Percentiles rank a stretch among this genome's conserved stretches.
These are phyloP conservation scores for Sarcophaga subvicina DNA, from an alignment of 2,888 invertebrate species.

Conservation along the genomic window DNA sequence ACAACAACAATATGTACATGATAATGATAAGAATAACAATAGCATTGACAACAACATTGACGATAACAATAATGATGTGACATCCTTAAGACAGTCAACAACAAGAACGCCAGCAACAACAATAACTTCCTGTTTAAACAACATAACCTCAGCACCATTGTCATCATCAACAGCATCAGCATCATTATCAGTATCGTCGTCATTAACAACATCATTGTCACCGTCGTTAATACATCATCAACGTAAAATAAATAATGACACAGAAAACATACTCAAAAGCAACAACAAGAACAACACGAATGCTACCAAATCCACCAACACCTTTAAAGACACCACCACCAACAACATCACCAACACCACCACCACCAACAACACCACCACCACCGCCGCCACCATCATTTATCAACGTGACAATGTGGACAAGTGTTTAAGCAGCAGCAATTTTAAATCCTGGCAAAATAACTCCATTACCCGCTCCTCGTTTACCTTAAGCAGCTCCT, in stretches of 20 bases:
- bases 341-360: conserved; percentile 47
- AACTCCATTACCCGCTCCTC: conserved; percentile 61
- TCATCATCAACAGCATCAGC: conserved; percentile 58
- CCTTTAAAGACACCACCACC: conserved; percentile 10
- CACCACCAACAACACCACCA: conserved; percentile 36
- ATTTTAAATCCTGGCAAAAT: conserved; percentile 50
- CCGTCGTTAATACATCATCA: conserved; percentile 58
- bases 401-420: conserved; percentile 30
- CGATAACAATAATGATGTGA: conserved; percentile 24
- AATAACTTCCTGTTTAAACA: conserved; percentile 28
- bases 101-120: conserved; percentile 30
- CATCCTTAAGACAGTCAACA: conserved; percentile 29
- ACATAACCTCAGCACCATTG: conserved; percentile 19
- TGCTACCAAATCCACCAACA: conserved; percentile 6
- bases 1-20: conserved; percentile 24
- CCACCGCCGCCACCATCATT: conserved; percentile 25
- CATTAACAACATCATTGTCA: conserved; percentile 54
- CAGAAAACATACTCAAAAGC: conserved; percentile 32
- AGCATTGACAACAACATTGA: neutral
- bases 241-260: conserved; percentile 65
- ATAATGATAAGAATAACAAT: conserved; percentile 15
- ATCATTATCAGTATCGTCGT: neutral
- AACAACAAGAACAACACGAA: conserved; percentile 15
- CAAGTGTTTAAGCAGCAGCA: conserved; percentile 33
- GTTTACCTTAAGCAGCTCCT: conserved; percentile 31